Percentiles rank a stretch among this genome's conserved stretches.
Conservation (phyloP, 2,888 invertebrate species). For the Tachina lurida region DNA sequence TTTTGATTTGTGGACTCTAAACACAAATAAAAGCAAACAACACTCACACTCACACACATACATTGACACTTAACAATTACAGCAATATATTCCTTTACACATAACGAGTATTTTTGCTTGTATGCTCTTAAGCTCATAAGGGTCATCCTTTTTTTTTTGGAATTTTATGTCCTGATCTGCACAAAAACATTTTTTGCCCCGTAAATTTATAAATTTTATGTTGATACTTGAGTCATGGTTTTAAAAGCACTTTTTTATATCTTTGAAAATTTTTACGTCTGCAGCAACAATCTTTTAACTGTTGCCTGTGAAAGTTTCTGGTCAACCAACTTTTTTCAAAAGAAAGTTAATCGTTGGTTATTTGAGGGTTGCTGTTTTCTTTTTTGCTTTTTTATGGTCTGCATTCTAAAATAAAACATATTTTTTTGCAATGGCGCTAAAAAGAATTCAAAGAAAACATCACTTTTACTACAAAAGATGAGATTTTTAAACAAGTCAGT, state of each 20-base stretch:
- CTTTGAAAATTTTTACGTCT: background rate
- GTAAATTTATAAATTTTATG: constrained; percentile 66
- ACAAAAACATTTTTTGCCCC: constrained; percentile 14
- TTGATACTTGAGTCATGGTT: constrained; percentile 67
- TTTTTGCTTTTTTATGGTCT: constrained; percentile 4
- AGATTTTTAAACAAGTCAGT: constrained; percentile 15
- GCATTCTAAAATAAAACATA: constrained; percentile 18
- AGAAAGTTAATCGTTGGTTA: constrained; percentile 66
- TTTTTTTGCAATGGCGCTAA: constrained; percentile 31
- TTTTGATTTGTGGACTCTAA: constrained; percentile 75
- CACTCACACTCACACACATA: background rate
- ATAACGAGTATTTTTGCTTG: background rate
- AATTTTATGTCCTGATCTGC: constrained; percentile 32
- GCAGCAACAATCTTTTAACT: constrained; percentile 46
- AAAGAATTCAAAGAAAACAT: constrained; percentile 58
- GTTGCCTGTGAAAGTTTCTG: constrained; percentile 58
- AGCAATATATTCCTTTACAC: constrained; percentile 20
- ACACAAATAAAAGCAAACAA: constrained; percentile 42
- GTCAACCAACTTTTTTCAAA: constrained; percentile 66
- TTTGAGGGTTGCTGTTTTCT: constrained; percentile 54
- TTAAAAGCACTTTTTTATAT: constrained; percentile 17
- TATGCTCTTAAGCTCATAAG: constrained; percentile 41
- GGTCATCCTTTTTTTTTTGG: constrained; percentile 54
- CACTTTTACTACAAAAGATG: constrained; percentile 57
- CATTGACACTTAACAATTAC: constrained; percentile 5